phyloP scores from a whole-genome alignment of 2,113 vertebrate genomes.

The Oncorhynchus gorbuscha region DNA sequence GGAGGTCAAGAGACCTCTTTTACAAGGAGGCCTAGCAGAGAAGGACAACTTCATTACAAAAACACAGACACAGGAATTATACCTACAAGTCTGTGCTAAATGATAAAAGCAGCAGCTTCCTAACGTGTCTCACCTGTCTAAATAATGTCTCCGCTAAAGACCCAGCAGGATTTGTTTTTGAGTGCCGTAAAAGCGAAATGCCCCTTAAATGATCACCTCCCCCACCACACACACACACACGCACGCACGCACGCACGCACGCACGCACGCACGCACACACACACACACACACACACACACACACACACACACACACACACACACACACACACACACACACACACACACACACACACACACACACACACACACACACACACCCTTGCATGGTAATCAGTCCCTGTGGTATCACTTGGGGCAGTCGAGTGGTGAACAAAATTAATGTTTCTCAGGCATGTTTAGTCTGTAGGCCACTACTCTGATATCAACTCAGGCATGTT shows the following conservation, averaged over 20 bases:
- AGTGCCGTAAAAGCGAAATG: constrained; percentile 29
- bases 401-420: too few relatives aligned
- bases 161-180: constrained; percentile 35
- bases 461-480: not conserved
- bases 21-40: too few relatives aligned
- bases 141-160: constrained; percentile 28
- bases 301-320: not conserved
- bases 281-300: not conserved
- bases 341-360: not conserved
- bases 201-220: constrained; percentile 6
- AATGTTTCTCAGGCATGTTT: not conserved
- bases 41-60: too few relatives aligned
- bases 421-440: not conserved
- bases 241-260: not conserved
- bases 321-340: not conserved
- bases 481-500: not conserved
- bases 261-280: not conserved
- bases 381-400: not conserved
- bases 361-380: not conserved
- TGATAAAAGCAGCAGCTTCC: constrained; percentile 57
- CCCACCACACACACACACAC: too few relatives aligned
- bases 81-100: constrained; percentile 39
- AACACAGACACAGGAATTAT: too few relatives aligned
- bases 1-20: too few relatives aligned
- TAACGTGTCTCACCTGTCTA: constrained; percentile 38